Base-by-base conservation (phyloP, 2,797 vertebrate genomes). In the Takifugu ocellatus region DNA sequence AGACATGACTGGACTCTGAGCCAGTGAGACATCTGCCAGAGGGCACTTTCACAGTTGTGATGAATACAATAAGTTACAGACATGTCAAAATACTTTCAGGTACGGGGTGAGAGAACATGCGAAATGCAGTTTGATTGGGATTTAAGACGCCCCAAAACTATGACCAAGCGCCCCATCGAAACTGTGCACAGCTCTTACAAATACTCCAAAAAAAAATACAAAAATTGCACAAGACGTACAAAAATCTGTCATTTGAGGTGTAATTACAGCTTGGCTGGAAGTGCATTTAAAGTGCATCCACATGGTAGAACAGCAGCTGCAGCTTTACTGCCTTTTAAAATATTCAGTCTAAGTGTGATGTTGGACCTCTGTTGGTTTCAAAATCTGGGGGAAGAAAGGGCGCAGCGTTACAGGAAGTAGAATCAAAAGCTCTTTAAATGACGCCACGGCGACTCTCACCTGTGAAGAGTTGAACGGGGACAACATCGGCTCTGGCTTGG, bases 401-500 rank as follows among this genome's bases (percentile, higher is more conserved):
- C 3, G 25, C 5, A 53, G 17, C 15, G 15, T 66, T 57, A 42
- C 1, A n/a, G n/a, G 8, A 70, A 31, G 52, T n/a, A 57, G 43
- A 5, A 51, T 26, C 3, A 21, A 49, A 6, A 14, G 3, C 11
- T 4, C 36, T 39, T 14, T 4, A 14, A 5, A 14, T 5, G 36
- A 14, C 5, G 4, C 8, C 36, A 5, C 5, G 11, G 5, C 27
- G 27, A 4, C 27, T 29, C 53, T 70, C 54, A 84, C 81, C 72
- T 90, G 87, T 67, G 92, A 91, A 0, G 89, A 90, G 86, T 93
- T 96, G 83, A 90, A 90, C 1, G 52, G 59, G 70, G 93, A 49
- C 0, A 85, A 83, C 2, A 92, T 78, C 3, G 90, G 86, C 68
- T 93, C 92, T 0, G 90, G 78, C 53, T 84, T 91, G n/a, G 89